Conservation (phyloP, 2,113 vertebrate species). For the Myrmophylax atrothorax region DNA sequence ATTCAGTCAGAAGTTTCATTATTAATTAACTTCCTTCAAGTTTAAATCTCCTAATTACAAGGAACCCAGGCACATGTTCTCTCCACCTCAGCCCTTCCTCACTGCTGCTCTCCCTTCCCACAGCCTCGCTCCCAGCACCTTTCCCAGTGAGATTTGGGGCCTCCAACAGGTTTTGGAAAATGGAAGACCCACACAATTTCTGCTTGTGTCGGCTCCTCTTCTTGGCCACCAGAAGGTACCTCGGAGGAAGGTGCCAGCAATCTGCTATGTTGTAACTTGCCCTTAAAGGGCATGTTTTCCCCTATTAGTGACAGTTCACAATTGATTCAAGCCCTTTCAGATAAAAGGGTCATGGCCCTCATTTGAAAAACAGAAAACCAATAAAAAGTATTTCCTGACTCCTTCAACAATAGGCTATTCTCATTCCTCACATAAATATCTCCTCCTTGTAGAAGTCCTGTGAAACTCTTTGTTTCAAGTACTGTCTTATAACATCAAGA, state of each 20-base stretch:
- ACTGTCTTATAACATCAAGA: not conserved
- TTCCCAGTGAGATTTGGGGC: not conserved
- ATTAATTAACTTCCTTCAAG: constrained; percentile 77
- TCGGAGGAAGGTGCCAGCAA: not conserved
- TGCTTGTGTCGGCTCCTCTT: not conserved
- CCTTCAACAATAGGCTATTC: not conserved
- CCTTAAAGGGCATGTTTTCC: not conserved
- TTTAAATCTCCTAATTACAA: constrained; percentile 75
- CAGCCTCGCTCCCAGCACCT: rapidly evolving
- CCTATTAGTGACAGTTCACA: not conserved
- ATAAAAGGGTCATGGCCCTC: not conserved
- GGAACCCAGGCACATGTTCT: not conserved
- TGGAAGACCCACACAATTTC: not conserved
- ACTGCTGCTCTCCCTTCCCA: not conserved
- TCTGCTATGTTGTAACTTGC: not conserved
- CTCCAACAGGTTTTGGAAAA: not conserved
- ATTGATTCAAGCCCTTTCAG: not conserved
- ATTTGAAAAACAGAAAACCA: not conserved
- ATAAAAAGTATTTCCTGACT: not conserved
- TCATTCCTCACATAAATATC: not conserved
- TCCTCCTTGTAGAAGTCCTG: not conserved
- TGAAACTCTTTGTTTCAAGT: not conserved
- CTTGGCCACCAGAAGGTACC: not conserved
- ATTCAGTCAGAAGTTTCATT: constrained; percentile 68
- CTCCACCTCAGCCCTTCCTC: not conserved